A percentile compares a stretch with the other conserved stretches of the same genome.
phyloP scores from a whole-genome alignment of 2,888 invertebrate genomes.

The Ernsta delagoae region DNA sequence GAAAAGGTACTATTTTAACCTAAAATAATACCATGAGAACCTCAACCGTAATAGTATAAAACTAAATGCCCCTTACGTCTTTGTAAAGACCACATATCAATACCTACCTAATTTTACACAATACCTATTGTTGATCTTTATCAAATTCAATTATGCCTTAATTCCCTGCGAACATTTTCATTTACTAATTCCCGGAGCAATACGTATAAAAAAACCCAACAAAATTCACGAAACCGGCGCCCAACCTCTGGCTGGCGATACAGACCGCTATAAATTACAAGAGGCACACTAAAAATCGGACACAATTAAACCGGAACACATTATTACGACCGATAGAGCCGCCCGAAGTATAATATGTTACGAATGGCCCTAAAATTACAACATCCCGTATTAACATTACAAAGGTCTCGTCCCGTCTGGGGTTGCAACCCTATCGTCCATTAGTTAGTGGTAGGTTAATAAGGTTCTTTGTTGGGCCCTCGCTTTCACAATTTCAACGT shows the following conservation, averaged over 20 bases:
- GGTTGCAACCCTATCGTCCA: constrained; percentile 42
- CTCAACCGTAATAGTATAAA: no score
- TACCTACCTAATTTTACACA: no score
- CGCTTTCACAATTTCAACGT: constrained; percentile 76
- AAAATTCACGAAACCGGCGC: no score
- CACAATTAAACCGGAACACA: constrained; percentile 39
- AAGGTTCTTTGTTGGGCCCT: constrained; percentile 75
- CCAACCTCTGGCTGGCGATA: constrained; percentile 1
- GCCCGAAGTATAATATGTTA: constrained; percentile 32
- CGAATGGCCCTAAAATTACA: constrained; percentile 60
- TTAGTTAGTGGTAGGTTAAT: constrained; percentile 71
- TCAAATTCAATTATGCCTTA: neutral
- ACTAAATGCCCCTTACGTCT: no score
- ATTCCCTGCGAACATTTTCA: neutral
- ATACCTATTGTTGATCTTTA: no score
- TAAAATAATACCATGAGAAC: no score
- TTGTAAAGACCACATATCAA: no score
- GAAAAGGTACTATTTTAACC: no score
- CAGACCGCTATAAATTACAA: constrained; percentile 12
- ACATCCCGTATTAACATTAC: constrained; percentile 63
- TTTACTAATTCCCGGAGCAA: no score
- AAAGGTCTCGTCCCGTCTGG: constrained; percentile 51
- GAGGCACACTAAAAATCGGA: constrained; percentile 37
- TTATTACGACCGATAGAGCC: constrained; percentile 31
- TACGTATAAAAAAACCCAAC: no score